These are phyloP conservation scores for Acronicta psi DNA, from an alignment of 2,888 invertebrate genomes.

Conservation along the genomic window DNA sequence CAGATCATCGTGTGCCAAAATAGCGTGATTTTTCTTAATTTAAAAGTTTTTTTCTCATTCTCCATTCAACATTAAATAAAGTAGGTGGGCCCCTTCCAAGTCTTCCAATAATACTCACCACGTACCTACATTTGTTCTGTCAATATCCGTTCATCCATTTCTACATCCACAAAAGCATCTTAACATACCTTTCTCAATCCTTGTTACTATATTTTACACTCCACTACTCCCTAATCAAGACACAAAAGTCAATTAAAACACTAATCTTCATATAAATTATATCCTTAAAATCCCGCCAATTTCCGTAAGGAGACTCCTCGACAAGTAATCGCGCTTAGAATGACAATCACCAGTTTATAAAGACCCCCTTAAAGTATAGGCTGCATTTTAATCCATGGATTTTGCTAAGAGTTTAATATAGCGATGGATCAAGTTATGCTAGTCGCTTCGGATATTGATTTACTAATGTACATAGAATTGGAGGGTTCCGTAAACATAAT, in stretches of 20 bases:
- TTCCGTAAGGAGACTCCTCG: slow-evolving; percentile 9
- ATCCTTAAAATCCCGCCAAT: slow-evolving; percentile 2
- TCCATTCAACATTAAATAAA: no score
- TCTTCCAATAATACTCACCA: no score
- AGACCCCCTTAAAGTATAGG: slow-evolving; percentile 10
- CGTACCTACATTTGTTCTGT: no score
- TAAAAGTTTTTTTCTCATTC: no score
- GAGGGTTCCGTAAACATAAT: slow-evolving; percentile 9
- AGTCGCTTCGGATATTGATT: slow-evolving; percentile 25
- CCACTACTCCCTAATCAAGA: not conserved
- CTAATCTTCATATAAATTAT: slow-evolving; percentile 32
- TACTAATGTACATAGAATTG: slow-evolving; percentile 8
- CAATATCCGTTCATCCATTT: no score
- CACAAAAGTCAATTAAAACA: slow-evolving; percentile 23
- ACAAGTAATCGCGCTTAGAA: slow-evolving; percentile 21
- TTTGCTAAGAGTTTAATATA: slow-evolving; percentile 12
- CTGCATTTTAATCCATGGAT: not conserved
- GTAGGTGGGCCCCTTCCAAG: no score
- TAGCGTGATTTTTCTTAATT: no score
- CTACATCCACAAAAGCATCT: not conserved
- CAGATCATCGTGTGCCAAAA: no score
- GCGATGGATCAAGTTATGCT: slow-evolving; percentile 17
- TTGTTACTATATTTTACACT: not conserved
- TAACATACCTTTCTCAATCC: not conserved
- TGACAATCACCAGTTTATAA: slow-evolving; percentile 3